Evolutionary conservation across 92 coral and sea anemone species (phyloP).

Genomic region (Epizoanthus fatuus): DNA sequence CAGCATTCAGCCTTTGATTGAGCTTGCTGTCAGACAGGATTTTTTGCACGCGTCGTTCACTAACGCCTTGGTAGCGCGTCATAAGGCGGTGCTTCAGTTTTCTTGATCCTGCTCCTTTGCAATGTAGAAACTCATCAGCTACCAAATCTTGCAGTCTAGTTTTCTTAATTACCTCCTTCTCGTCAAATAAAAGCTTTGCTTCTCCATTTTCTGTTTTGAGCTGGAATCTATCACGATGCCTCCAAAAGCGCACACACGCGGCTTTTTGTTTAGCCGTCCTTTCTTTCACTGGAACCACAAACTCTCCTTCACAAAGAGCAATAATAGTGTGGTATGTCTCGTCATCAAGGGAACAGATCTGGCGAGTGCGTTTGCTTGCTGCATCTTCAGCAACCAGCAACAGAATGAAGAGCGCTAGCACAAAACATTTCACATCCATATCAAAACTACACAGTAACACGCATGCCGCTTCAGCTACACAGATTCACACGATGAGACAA

Average conservation of each 20-base stretch:
- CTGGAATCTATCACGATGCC: constrained; percentile 25
- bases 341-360: constrained; percentile 36
- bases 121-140: constrained; percentile 48
- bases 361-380: background rate
- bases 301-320: constrained; percentile 34
- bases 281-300: constrained; percentile 43
- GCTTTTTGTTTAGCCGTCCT: constrained; percentile 45
- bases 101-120: constrained; percentile 59
- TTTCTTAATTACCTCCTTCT: constrained; percentile 37
- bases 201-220: constrained; percentile 27
- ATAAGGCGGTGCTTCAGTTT: constrained; percentile 42
- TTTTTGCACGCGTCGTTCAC: constrained; percentile 24
- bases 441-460: too few species aligned
- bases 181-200: constrained; percentile 33
- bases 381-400: too few species aligned
- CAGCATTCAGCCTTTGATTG: background rate
- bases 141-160: constrained; percentile 12
- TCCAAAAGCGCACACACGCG: constrained; percentile 61
- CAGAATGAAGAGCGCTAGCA: too few species aligned
- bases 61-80: constrained; percentile 47
- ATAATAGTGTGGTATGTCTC: constrained; percentile 42
- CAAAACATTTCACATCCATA: too few species aligned
- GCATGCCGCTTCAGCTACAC: too few species aligned
- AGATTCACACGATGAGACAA: too few species aligned
- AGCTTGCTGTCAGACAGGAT: background rate